Evolutionary conservation across 2,888 invertebrate species (phyloP), one percentile per base, ranked within the genome.

Genomic region (Phalera bucephala): DNA sequence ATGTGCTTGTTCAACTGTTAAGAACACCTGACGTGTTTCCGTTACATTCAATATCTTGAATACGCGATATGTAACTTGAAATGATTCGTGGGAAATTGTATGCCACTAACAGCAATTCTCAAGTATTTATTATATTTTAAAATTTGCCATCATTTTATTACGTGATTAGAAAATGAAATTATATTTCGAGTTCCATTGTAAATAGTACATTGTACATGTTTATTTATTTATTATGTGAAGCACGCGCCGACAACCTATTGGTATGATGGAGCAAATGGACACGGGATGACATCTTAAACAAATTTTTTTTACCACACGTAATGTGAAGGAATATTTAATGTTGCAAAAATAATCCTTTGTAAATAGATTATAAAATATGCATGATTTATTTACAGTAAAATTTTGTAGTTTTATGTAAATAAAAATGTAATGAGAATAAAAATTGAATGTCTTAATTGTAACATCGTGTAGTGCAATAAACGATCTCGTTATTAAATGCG

Each of bases 361-460:
- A 79, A 67, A 77, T 79, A 77, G 17, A n/a, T n/a, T n/a, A n/a
- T n/a, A 57, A 52, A 59, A 64, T 47, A 36, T 45, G 47, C 39
- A 55, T 50, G 55, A 51, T 34, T 59, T 60, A 50, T 68, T 57
- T 56, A 57, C 57, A 61, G 53, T 63, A 52, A 59, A 60, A 51
- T 64, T 54, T 50, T 63, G 49, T 66, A 62, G 60, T 63, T 71
- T 65, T 63, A 61, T 72, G 68, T 76, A 78, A 68, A 64, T 73
- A 66, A 51, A 45, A 47, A 46, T 52, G 32, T 51, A 38, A 44
- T 52, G 48, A 48, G 37, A 46, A n/a, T n/a, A 49, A 42, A 28
- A 23, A 51, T 50, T 47, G 46, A 34, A 53, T 52, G 48, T 57
- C 50, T 48, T 52, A 54, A 59, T 54, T 55, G 37, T 59, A 53